phyloP scores from a whole-genome alignment of 2,888 invertebrate genomes.

The Atrina japonica region DNA sequence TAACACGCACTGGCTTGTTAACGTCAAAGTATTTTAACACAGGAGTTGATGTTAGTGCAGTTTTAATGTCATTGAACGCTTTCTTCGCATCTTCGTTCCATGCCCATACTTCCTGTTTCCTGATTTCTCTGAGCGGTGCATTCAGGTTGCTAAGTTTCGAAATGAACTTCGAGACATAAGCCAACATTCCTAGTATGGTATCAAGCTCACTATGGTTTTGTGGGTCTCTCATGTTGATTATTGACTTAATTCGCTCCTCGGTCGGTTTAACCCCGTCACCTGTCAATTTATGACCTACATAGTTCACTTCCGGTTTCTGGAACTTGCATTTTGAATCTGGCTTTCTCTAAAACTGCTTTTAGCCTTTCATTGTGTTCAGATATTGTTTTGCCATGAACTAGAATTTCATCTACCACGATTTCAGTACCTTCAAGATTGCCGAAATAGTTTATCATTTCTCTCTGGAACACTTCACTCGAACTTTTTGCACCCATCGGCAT shows the following conservation, averaged over 20 bases:
- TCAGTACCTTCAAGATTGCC: slow-evolving; percentile 38
- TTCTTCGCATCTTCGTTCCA: slow-evolving; percentile 12
- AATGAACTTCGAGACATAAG: slow-evolving; percentile 31
- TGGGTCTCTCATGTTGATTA: slow-evolving; percentile 39
- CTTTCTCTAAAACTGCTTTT: too few species aligned
- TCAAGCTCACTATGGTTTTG: slow-evolving; percentile 31
- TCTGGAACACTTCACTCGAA: slow-evolving; percentile 37
- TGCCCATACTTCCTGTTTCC: slow-evolving; percentile 6
- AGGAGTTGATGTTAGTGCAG: slow-evolving; percentile 10
- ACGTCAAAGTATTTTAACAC: slow-evolving; percentile 2
- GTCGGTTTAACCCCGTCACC: slow-evolving; percentile 43
- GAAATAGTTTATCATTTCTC: slow-evolving; percentile 39
- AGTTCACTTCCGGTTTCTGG: slow-evolving; percentile 10
- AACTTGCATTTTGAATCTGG: slow-evolving; percentile 24
- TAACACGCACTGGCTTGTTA: slow-evolving; percentile 2
- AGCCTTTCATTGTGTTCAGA: slow-evolving; percentile 25
- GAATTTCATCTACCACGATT: slow-evolving; percentile 31
- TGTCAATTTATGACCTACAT: slow-evolving; percentile 8
- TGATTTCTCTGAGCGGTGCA: slow-evolving; percentile 34
- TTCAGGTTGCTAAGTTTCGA: slow-evolving; percentile 30
- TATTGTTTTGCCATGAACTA: slow-evolving; percentile 23
- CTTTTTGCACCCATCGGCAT: slow-evolving; percentile 44
- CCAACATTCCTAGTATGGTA: slow-evolving; percentile 35
- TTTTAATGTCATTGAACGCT: slow-evolving; percentile 9
- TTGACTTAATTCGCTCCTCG: slow-evolving; percentile 23